Evolutionary conservation across 2,113 vertebrate species (phyloP).

Genomic region (Silurus asotus): DNA sequence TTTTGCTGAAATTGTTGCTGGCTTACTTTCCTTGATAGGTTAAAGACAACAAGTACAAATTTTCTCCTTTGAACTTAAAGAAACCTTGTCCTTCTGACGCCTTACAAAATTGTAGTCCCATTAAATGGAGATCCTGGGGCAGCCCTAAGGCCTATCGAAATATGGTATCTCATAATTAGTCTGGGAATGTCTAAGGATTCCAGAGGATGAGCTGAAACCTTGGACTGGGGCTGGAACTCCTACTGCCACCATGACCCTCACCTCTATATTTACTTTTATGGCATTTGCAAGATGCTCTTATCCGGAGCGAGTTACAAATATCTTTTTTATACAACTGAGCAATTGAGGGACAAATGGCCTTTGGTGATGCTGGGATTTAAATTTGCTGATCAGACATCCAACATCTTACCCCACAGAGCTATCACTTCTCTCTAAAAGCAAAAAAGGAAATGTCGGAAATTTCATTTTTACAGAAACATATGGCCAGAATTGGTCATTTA

Average conservation of each 20-base stretch:
- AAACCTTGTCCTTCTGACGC: background rate
- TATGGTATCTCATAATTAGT: background rate
- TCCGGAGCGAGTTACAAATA: too few relatives aligned
- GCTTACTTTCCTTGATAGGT: background rate
- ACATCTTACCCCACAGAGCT: too few relatives aligned
- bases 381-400: too few relatives aligned
- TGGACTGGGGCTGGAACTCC: background rate
- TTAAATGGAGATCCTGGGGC: background rate
- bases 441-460: background rate
- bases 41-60: background rate
- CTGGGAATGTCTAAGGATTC: background rate
- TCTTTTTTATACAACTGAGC: too few relatives aligned
- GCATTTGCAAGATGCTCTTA: too few relatives aligned
- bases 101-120: background rate
- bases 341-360: too few relatives aligned
- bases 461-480: background rate
- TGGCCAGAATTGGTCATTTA: background rate
- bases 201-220: background rate
- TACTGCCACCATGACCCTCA: background rate
- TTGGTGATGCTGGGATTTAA: too few relatives aligned
- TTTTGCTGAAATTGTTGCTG: background rate
- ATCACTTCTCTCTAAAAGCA: background rate
- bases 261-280: too few relatives aligned
- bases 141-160: background rate
- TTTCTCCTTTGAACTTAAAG: background rate